Base-by-base conservation (phyloP, 2,113 vertebrate genomes). In the Columbina picui region DNA sequence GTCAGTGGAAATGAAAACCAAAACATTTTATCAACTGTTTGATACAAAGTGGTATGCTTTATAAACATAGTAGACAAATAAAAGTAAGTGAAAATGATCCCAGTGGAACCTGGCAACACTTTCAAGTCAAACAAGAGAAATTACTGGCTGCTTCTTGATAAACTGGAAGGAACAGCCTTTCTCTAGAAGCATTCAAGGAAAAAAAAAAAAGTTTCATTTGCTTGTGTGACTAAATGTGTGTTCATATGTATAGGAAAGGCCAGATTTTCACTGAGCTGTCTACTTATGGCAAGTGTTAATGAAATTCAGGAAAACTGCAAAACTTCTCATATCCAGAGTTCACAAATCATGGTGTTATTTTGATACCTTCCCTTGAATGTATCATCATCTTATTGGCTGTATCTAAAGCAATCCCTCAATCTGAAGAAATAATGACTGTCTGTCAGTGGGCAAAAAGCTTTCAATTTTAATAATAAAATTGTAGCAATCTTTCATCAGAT, bases 11-110 rank as follows among this genome's bases (percentile, higher is more conserved):
- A 59, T 50, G 3, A 65, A 84, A 91, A 60, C 56, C 15, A 15
- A 32, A 68, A 43, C 45, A 30, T 38, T 57, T 36, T 56, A 63
- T 41, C 69, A 27, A 22, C 21, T 63, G 2, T 64, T 87, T 87
- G 39, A 41, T 65, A 80, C 25, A 71, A 86, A 84, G 89, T 34
- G 10, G 6, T n/a, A 26, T 57, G 10, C 8, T 76, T 77, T 53
- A 41, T 8, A 84, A 94, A 69, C 1, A 3, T 26, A 87, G 19
- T 3, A 34, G 34, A 34, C 0, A 0, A 50, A n/a, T 36, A 68
- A 60, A 80, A 70, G 29, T 70, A 84, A 84, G 19, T 81, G 45
- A 87, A 90, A 84, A 57, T 61, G 5, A 87, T 18, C 7, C 16
- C 29, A 39, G 7, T 38, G 55, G 23, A 94, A 92, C 36, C 6